Percentiles rank a stretch among this genome's conserved stretches.
phyloP scores from a whole-genome alignment of 2,113 vertebrate genomes.

The Crotalus horridus region DNA sequence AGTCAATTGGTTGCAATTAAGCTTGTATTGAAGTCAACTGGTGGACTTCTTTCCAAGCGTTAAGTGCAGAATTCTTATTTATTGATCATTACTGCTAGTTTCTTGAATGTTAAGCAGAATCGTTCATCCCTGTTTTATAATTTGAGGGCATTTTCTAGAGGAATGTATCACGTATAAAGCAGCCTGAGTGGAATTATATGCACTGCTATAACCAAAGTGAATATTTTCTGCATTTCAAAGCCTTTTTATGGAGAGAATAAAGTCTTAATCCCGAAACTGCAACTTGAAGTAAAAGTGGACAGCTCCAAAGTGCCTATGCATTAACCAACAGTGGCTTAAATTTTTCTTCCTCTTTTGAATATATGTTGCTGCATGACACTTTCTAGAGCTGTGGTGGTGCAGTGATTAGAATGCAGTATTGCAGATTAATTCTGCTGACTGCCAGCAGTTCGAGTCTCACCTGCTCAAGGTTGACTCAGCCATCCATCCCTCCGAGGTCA shows the following conservation, averaged over 20 bases:
- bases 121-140: neutral
- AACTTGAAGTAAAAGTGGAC: neutral
- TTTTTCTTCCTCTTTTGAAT: neutral
- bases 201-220: neutral
- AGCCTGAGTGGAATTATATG: neutral
- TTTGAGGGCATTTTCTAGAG: neutral
- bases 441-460: neutral
- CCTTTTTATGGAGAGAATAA: neutral
- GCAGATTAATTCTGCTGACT: neutral
- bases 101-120: neutral
- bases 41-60: neutral
- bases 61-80: neutral
- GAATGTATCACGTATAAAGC: neutral
- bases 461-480: neutral
- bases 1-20: neutral
- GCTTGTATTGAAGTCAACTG: neutral
- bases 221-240: conserved; percentile 21
- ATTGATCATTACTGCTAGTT: neutral
- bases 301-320: neutral
- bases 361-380: neutral
- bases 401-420: neutral
- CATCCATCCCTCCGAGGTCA: neutral
- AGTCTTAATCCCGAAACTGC: neutral
- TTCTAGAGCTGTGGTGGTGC: neutral
- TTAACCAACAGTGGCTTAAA: conserved; percentile 7